Conservation (phyloP, 2,888 invertebrate species). For the Bellardia bayeri region DNA sequence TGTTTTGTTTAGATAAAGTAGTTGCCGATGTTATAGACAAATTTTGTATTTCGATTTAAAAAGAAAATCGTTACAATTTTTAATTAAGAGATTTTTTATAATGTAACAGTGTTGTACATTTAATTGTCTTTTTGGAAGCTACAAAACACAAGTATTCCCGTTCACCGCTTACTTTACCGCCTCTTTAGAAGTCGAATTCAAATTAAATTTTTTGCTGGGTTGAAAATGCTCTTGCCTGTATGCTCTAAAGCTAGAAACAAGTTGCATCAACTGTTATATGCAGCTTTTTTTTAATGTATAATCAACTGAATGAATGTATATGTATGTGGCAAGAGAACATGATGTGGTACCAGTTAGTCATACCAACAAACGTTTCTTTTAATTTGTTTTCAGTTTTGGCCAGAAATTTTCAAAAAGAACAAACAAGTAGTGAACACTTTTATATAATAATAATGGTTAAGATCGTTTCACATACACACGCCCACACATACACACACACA, state of each 20-base stretch:
- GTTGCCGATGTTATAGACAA: too few species aligned
- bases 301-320: neutral
- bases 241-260: conserved; percentile 23
- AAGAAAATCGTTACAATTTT: too few species aligned
- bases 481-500: neutral
- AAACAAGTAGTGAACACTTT: conserved; percentile 16
- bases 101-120: too few species aligned
- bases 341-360: neutral
- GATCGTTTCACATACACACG: conserved; percentile 7
- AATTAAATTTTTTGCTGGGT: neutral
- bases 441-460: conserved; percentile 16
- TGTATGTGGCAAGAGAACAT: conserved; percentile 14
- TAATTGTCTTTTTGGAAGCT: too few species aligned
- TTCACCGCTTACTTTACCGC: neutral
- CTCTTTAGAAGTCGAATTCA: neutral
- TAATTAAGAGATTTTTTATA: too few species aligned
- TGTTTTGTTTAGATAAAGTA: too few species aligned
- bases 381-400: neutral
- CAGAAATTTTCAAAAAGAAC: conserved; percentile 31
- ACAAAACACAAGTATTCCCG: too few species aligned
- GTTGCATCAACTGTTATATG: conserved; percentile 27
- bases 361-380: conserved; percentile 1
- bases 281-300: conserved; percentile 14
- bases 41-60: too few species aligned
- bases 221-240: neutral